A percentile compares a stretch with the other conserved stretches of the same genome.
Conservation (phyloP, 2,113 vertebrate species). For the Phainopepla nitens region DNA sequence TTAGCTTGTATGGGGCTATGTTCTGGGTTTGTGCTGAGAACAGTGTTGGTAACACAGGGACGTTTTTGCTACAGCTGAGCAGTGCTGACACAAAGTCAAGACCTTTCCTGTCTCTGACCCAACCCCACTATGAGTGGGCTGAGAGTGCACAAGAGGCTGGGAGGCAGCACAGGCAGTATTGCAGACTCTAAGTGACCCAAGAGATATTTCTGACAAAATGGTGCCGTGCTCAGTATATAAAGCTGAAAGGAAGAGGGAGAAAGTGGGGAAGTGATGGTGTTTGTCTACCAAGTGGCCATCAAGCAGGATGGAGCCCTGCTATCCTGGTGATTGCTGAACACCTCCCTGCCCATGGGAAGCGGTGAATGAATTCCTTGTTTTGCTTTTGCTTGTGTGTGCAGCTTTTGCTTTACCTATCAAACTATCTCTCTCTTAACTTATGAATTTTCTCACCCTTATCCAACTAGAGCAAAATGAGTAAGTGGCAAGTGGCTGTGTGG, state of each 20-base stretch:
- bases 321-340: neutral
- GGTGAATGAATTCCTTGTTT: neutral
- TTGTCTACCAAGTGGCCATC: neutral
- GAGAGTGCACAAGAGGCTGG: too few species aligned
- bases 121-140: neutral
- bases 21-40: neutral
- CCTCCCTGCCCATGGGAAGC: neutral
- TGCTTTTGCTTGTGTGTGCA: neutral
- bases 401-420: neutral
- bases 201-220: neutral
- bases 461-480: accelerated
- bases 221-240: neutral
- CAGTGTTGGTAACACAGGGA: neutral
- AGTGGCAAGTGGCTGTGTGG: accelerated
- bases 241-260: neutral
- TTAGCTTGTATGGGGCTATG: neutral
- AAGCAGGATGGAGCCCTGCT: neutral
- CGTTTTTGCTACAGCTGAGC: neutral
- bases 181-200: neutral
- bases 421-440: neutral
- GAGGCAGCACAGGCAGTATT: neutral
- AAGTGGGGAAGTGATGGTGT: accelerated
- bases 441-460: neutral
- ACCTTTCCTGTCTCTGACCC: neutral
- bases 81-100: neutral